phyloP scores from a whole-genome alignment of 1,140 invertebrate genomes.

The Hyposmocoma kahamanoa region DNA sequence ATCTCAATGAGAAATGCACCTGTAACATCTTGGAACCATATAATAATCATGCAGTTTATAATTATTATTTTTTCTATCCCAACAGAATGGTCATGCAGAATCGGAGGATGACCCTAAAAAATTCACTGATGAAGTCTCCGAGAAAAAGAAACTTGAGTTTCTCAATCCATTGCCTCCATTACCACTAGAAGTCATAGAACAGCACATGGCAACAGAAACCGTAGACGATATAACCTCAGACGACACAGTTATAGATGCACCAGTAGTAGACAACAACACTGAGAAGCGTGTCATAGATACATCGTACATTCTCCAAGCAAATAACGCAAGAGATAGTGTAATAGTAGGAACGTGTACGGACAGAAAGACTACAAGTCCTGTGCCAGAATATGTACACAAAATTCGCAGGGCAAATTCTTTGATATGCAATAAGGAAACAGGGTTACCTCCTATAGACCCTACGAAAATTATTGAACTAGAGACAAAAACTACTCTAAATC shows the following conservation, averaged over 20 bases:
- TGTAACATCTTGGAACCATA: neutral
- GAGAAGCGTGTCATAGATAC: slow-evolving; percentile 32
- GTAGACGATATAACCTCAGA: slow-evolving; percentile 7
- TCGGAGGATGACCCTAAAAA: slow-evolving; percentile 6
- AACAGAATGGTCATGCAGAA: neutral
- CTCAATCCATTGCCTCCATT: slow-evolving; percentile 47
- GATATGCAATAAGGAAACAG: slow-evolving; percentile 21
- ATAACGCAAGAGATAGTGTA: slow-evolving; percentile 56
- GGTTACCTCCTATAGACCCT: slow-evolving; percentile 51
- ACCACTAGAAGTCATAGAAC: slow-evolving; percentile 41
- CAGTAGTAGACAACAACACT: neutral
- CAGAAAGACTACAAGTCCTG: slow-evolving; percentile 31
- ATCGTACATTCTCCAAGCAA: slow-evolving; percentile 54
- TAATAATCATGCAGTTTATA: neutral
- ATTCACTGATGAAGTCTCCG: slow-evolving; percentile 18
- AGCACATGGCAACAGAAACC: slow-evolving; percentile 35
- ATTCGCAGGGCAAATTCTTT: slow-evolving; percentile 49
- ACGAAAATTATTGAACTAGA: slow-evolving; percentile 40
- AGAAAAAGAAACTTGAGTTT: slow-evolving; percentile 44
- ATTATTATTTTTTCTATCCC: neutral
- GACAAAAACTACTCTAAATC: slow-evolving; percentile 27
- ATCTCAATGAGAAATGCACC: neutral
- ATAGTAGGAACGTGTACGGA: slow-evolving; percentile 43
- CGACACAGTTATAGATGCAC: neutral
- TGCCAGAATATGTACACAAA: slow-evolving; percentile 50